These are phyloP conservation scores for Poicephalus gulielmi DNA, from an alignment of 2,113 vertebrate species.

Conservation along the genomic window DNA sequence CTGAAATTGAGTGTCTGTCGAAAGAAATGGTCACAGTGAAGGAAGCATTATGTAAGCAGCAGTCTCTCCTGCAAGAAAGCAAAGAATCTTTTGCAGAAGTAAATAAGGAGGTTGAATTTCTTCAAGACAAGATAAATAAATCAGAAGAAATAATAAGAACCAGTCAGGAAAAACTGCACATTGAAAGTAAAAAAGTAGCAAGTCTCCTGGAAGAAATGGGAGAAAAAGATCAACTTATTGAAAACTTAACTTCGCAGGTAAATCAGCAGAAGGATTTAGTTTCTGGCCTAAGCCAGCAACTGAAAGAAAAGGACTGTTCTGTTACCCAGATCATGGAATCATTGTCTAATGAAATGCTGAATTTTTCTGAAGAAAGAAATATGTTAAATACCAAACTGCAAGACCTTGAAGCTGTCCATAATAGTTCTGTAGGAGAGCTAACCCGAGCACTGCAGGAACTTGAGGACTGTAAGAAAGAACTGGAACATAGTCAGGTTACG, in stretches of 20 bases:
- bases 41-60: conserved; percentile 33
- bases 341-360: conserved; percentile 79
- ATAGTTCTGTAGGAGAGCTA: conserved; percentile 32
- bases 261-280: conserved; percentile 84
- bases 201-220: conserved; percentile 55
- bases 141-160: conserved; percentile 56
- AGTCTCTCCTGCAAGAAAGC: conserved; percentile 55
- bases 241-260: conserved; percentile 74
- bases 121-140: conserved; percentile 63
- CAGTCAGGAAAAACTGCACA: conserved; percentile 46
- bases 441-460: conserved; percentile 60
- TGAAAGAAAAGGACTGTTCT: conserved; percentile 80
- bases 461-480: conserved; percentile 60
- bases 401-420: conserved; percentile 51
- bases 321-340: conserved; percentile 80
- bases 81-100: conserved; percentile 46
- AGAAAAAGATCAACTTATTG: conserved; percentile 71
- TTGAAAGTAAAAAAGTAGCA: conserved; percentile 44
- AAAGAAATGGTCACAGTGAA: conserved; percentile 45
- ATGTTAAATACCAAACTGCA: conserved; percentile 67
- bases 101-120: conserved; percentile 36
- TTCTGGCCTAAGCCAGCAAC: conserved; percentile 78
- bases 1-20: conserved; percentile 57
- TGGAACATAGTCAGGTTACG: conserved; percentile 35
- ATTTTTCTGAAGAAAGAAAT: conserved; percentile 72